Percentiles rank a stretch among this genome's conserved stretches.
These are phyloP conservation scores for Drosophila colorata DNA, from an alignment of 2,888 invertebrate species.

Conservation along the genomic window DNA sequence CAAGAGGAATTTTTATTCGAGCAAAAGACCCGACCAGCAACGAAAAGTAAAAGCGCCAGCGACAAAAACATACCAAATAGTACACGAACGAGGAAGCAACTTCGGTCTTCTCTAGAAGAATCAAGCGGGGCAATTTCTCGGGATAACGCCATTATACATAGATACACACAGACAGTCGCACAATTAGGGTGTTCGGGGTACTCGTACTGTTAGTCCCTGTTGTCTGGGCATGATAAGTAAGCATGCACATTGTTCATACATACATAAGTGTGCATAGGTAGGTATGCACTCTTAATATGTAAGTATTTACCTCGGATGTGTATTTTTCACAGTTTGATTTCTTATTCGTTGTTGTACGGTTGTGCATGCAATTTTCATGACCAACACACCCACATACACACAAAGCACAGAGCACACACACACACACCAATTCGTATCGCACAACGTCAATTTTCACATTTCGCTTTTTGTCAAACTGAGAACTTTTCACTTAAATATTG, in stretches of 20 bases:
- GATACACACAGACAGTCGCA: slow-evolving; percentile 8
- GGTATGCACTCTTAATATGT: slow-evolving; percentile 13
- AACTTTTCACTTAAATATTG: slow-evolving; percentile 50
- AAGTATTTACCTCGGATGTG: slow-evolving; percentile 45
- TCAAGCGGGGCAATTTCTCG: slow-evolving; percentile 31
- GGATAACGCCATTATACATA: slow-evolving; percentile 40
- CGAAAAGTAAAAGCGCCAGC: slow-evolving; percentile 67
- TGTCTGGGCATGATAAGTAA: slow-evolving; percentile 9
- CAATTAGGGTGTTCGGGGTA: slow-evolving; percentile 16
- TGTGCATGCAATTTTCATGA: slow-evolving; percentile 49
- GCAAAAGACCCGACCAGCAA: slow-evolving; percentile 66
- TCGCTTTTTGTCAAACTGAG: slow-evolving; percentile 56
- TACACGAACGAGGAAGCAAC: slow-evolving; percentile 60
- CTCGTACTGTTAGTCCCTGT: slow-evolving; percentile 3
- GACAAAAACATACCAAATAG: slow-evolving; percentile 67
- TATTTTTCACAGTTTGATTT: slow-evolving; percentile 36
- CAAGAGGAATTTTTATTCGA: slow-evolving; percentile 83
- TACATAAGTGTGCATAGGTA: neutral
- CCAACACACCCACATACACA: slow-evolving; percentile 28
- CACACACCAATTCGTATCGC: slow-evolving; percentile 21
- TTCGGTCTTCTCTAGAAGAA: slow-evolving; percentile 39
- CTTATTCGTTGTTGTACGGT: slow-evolving; percentile 20
- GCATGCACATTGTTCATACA: neutral
- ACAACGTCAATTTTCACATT: slow-evolving; percentile 56
- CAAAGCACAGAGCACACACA: slow-evolving; percentile 5